Base-by-base conservation (phyloP, 2,113 vertebrate genomes). In the Laterallus jamaicensis region DNA sequence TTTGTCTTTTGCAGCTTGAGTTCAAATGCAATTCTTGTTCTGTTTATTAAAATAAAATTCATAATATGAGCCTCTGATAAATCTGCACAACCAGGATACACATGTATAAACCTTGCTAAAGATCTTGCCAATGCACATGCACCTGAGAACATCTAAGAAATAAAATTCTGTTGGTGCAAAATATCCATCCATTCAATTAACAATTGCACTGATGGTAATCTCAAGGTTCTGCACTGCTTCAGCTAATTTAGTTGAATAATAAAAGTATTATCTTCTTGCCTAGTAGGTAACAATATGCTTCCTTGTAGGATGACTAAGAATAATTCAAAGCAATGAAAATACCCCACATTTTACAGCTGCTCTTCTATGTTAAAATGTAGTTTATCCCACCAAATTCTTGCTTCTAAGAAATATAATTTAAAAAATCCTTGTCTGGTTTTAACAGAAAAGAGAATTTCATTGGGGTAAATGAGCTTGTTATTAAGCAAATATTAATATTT, bases 1-100 rank as follows among this genome's bases (percentile, higher is more conserved):
- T 93, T 98, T 55, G 98, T 97, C 97, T 99, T 99, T 74, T 99
- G 99, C 93, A 99, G 98, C 92, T 99, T 99, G 92, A 98, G 94
- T 93, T 99, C 99, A 96, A 99, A 99, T 4, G 99, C 98, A 78
- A 98, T 94, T 98, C 99, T 99, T 97, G 99, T 99, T 98, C 99
- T 99, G 96, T 90, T 97, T 55, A 95, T 96, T 74, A 73, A 97
- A 97, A 97, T 64, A 97, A 15, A 87, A 93, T 92, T 82, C 60
- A 79, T 49, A 92, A 78, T 35, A 84, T 95, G n/a, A 97, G 39
- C 58, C 40, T 93, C 77, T 89, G 63, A 91, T 35, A 77, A 32
- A 47, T 79, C 37, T 54, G 54, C 86, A 60, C 58, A 88, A 69
- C 17, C 54, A 54, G 50, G 59, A 37, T 77, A 92, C 78, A 93